Base-by-base conservation (phyloP, 2,888 invertebrate genomes). In the Pristionchus arcanus region DNA sequence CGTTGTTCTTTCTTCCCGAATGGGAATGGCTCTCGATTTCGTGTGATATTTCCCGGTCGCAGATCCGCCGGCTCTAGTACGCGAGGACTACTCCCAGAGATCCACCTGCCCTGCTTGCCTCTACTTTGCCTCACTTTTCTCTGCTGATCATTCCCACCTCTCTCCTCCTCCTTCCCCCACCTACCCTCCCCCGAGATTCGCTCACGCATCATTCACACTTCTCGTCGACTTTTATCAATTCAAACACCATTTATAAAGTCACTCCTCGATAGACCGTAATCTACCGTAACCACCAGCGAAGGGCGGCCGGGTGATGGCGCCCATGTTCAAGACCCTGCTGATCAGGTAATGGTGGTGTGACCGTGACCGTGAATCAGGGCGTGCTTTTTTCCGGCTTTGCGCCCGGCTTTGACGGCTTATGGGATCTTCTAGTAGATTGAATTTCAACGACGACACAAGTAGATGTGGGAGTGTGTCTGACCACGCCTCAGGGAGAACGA, bases 251-350 rank as follows among this genome's bases (percentile, higher is more conserved):
- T 55, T 19, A 55, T 55, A 55, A 28, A 25, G 53, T 53, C 53
- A 55, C 28, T 55, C 15, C 25, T 53, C 83, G 55, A 55, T 31
- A 84, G 83, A 31, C 71, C 71, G 2, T n/a, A 31, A 71, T 15
- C 71, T 49, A 49, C 71, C n/a, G 34, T n/a, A n/a, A 9, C 34
- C 25, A 9, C 34, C 25, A 13, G 0, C 13, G 13, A 2, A 2
- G 71, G 34, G 71, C 34, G 15, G 13, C 71, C 71, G 55, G 42
- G 13, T 7, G 16, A 77, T 49, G 83, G n/a, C 53, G 28, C 53
- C 83, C 53, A 49, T 84, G 53, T 37, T 53, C 53, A 84, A 53
- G 55, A 21, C n/a, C 16, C 83, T 84, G 83, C 83, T 84, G 31
- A 84, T 84, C 83, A 84, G 55, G 83, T 55, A 1, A n/a, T n/a